These are phyloP conservation scores for Hirundo rustica DNA, from an alignment of 2,797 vertebrate species.

Conservation along the genomic window DNA sequence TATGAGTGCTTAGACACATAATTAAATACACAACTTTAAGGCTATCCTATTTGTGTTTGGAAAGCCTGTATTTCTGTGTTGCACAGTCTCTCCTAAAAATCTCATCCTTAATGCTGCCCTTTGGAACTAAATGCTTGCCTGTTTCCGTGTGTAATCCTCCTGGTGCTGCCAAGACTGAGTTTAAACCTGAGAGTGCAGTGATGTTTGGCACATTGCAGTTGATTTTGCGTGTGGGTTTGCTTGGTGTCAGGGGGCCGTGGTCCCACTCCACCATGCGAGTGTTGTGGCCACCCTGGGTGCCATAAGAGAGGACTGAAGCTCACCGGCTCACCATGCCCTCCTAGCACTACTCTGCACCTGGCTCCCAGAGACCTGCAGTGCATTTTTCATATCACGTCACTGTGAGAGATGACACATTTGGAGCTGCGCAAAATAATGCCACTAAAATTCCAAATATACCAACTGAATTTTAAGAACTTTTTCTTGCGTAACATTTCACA, in stretches of 20 bases:
- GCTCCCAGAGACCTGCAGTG: background rate
- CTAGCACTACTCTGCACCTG: background rate
- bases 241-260: background rate
- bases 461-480: background rate
- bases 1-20: background rate
- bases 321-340: background rate
- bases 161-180: background rate
- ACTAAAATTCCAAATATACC: background rate
- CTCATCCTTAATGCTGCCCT: background rate
- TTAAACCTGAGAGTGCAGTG: background rate
- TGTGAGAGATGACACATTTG: fast-evolving
- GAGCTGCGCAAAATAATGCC: background rate
- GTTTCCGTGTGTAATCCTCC: background rate
- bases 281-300: background rate
- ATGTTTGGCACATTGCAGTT: background rate
- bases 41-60: background rate
- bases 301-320: background rate
- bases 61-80: background rate
- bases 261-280: background rate
- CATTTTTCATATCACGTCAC: fast-evolving
- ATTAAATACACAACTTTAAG: background rate
- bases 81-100: background rate
- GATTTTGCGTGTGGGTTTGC: fast-evolving
- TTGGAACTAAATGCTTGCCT: background rate
- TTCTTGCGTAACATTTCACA: background rate